phyloP scores from a whole-genome alignment of 2,113 vertebrate genomes.

The Donacobius atricapilla region DNA sequence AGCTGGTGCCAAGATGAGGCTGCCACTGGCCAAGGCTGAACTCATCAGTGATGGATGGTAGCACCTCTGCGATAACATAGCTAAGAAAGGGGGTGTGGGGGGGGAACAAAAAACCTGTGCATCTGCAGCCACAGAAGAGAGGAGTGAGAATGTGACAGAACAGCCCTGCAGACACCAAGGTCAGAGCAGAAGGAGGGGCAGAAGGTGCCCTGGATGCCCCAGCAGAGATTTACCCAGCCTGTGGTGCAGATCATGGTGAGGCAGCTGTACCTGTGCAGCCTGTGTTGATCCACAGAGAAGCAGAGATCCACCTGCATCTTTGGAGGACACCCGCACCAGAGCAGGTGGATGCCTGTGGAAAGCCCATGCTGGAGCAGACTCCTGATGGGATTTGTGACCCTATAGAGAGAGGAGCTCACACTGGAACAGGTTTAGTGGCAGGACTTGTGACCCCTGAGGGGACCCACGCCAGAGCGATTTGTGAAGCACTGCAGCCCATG shows the following conservation, averaged over 20 bases:
- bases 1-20: not conserved
- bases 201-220: not conserved
- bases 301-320: not conserved
- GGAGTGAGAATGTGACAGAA: not conserved
- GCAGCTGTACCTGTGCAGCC: not conserved
- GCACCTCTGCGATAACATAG: not conserved
- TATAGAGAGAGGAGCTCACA: not conserved
- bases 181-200: not conserved
- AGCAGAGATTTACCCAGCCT: not conserved
- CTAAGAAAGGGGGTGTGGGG: fast-evolving
- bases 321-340: not conserved
- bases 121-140: not conserved
- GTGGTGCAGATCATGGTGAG: not conserved
- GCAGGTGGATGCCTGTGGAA: not conserved
- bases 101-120: not conserved
- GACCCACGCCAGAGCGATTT: too few relatives aligned
- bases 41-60: too few relatives aligned
- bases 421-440: not conserved
- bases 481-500: not conserved
- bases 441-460: not conserved
- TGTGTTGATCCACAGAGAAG: too few relatives aligned
- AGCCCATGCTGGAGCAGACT: not conserved
- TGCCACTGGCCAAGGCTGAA: not conserved
- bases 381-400: not conserved
- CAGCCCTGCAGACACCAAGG: not conserved